These are phyloP conservation scores for Bergia sp. DNA, from an alignment of 92 coral and sea anemone genomes.

Conservation along the genomic window DNA sequence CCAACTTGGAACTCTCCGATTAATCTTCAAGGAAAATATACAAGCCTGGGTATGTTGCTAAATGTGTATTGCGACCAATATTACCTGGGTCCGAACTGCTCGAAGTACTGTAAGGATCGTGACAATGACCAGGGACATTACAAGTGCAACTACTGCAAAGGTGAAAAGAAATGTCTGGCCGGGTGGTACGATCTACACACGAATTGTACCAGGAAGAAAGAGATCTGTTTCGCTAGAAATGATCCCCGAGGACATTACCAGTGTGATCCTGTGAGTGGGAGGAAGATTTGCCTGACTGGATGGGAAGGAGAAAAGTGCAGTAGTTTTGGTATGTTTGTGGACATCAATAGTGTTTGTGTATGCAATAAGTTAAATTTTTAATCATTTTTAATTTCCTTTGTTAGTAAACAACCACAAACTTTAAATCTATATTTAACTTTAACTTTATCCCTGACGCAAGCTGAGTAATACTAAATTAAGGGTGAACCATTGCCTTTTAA, in stretches of 20 bases:
- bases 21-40: background rate
- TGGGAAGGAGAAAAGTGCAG: conserved; percentile 26
- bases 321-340: conserved; percentile 9
- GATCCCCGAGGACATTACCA: conserved; percentile 17
- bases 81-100: conserved; percentile 30
- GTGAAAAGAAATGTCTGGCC: conserved; percentile 14
- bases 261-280: conserved; percentile 40
- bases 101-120: conserved; percentile 10
- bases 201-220: conserved; percentile 21
- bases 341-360: background rate
- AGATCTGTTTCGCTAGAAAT: conserved; percentile 26
- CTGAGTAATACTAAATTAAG: no score
- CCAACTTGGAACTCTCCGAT: conserved; percentile 24
- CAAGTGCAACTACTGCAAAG: conserved; percentile 35
- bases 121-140: conserved; percentile 23
- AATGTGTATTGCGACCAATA: conserved; percentile 31
- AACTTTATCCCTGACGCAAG: no score
- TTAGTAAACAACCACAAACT: no score
- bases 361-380: no score
- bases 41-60: conserved; percentile 13
- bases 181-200: conserved; percentile 32
- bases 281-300: conserved; percentile 17
- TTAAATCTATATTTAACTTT: no score
- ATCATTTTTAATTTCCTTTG: no score
- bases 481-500: no score